Evolutionary conservation across 2,797 vertebrate genomes (phyloP).

Genomic region (Gambelia wislizenii): DNA sequence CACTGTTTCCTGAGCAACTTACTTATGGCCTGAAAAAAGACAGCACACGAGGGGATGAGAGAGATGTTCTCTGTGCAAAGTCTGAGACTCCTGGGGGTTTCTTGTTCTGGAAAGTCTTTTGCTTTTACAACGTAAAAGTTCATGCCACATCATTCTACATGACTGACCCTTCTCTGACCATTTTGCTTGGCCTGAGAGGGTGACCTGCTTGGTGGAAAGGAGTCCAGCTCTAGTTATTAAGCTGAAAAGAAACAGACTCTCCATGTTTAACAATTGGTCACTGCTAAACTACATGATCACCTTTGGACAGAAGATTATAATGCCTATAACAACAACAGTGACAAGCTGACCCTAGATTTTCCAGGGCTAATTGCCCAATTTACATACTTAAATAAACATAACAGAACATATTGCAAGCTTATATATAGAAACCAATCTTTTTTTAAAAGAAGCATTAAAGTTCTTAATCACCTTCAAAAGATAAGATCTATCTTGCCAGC

Average conservation of each 20-base stretch:
- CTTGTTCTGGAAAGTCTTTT: not conserved
- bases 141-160: not conserved
- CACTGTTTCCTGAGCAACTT: not conserved
- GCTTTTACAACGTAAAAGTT: not conserved
- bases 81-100: not conserved
- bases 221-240: not conserved
- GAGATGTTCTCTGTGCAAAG: not conserved
- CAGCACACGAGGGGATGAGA: not conserved
- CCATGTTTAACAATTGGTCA: not conserved
- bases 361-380: not conserved
- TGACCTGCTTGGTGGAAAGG: not conserved
- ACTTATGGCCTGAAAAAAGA: not conserved
- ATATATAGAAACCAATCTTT: not conserved
- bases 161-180: not conserved
- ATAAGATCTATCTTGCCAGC: no score
- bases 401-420: not conserved
- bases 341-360: not conserved
- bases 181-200: not conserved
- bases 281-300: not conserved
- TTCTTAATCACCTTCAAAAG: not conserved
- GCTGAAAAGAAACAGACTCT: not conserved
- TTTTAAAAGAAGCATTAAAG: no score
- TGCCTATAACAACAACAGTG: not conserved
- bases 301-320: not conserved
- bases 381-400: not conserved